These are phyloP conservation scores for Thecophora atra DNA, from an alignment of 2,888 invertebrate species.

Conservation along the genomic window DNA sequence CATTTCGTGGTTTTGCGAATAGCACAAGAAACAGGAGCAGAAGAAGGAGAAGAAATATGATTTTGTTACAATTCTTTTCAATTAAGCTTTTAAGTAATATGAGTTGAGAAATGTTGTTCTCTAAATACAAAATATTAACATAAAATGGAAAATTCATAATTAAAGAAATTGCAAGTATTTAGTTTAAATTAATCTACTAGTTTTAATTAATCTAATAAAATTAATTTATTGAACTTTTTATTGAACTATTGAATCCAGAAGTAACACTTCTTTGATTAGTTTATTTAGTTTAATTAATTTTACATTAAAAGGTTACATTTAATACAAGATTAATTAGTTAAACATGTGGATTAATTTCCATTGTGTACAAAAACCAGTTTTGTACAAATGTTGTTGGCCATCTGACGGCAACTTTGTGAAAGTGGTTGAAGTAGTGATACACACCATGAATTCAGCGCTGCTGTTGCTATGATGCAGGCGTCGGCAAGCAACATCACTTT, in stretches of 20 bases:
- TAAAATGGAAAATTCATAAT: neutral
- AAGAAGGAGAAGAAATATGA: too few relatives aligned
- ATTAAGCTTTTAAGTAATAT: neutral
- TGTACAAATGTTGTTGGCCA: too few relatives aligned
- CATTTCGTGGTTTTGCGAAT: too few relatives aligned
- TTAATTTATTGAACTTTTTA: neutral
- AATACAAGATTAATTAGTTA: neutral
- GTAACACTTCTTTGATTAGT: neutral
- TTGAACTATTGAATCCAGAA: neutral
- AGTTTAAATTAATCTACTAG: neutral
- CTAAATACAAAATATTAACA: neutral
- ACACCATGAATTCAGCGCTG: too few relatives aligned
- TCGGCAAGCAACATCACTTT: too few relatives aligned
- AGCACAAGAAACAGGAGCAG: too few relatives aligned
- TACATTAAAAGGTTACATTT: neutral
- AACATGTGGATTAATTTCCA: too few relatives aligned
- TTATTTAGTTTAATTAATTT: neutral
- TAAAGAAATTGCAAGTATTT: neutral
- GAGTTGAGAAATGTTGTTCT: neutral
- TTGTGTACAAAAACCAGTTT: too few relatives aligned
- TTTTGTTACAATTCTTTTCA: neutral
- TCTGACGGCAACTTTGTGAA: too few relatives aligned
- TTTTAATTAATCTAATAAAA: neutral
- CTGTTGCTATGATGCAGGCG: too few relatives aligned
- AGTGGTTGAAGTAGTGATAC: too few relatives aligned